phyloP scores from a whole-genome alignment of 2,797 vertebrate species.

The Peromyscus attwateri region DNA sequence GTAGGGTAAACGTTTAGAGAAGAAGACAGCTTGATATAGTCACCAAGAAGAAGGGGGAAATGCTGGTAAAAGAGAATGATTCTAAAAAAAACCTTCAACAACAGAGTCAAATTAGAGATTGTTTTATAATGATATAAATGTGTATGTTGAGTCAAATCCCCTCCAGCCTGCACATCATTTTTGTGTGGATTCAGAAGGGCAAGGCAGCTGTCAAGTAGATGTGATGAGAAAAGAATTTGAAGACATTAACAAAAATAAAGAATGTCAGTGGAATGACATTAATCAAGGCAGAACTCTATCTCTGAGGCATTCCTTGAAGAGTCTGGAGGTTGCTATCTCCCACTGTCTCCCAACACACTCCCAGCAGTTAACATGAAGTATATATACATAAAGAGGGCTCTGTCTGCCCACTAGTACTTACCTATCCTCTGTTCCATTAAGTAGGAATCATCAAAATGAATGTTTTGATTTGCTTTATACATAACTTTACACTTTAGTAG shows the following conservation, averaged over 20 bases:
- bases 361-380: neutral
- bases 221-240: neutral
- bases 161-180: neutral
- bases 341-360: neutral
- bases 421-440: neutral
- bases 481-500: neutral
- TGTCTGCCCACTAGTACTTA: neutral
- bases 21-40: neutral
- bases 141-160: neutral
- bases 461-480: neutral
- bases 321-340: neutral
- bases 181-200: neutral
- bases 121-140: neutral
- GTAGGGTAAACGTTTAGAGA: neutral
- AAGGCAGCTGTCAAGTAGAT: neutral
- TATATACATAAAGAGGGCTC: neutral
- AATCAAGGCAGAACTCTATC: neutral
- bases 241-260: neutral
- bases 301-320: neutral
- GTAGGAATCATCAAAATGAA: neutral
- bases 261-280: neutral
- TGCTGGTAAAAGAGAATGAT: neutral
- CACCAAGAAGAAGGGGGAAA: neutral
- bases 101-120: neutral
- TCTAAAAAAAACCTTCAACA: neutral